Evolutionary conservation across 2,888 invertebrate genomes (phyloP), one percentile per base, ranked within the genome.

Genomic region (Coelinius sp.): DNA sequence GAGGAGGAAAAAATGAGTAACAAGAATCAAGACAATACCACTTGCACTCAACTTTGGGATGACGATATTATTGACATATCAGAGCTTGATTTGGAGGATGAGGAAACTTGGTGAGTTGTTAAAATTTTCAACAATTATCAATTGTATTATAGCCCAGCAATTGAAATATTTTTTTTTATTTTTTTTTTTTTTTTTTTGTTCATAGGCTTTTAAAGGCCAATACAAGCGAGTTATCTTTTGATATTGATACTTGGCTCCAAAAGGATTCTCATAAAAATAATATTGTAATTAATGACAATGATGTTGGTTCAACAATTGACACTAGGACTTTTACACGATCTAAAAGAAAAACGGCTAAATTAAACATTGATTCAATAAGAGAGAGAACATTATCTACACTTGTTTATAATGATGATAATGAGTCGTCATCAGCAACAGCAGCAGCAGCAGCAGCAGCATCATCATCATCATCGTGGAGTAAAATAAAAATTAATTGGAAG

Each of bases 281-380:
- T 22, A 7, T 38, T 25, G 27, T 31, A 10, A 14, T 6, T 22
- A 49, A 20, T 5, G 35, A 52, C 31, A 65, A 65, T 46, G 24
- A 14, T 20, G 22, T 27, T 46, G 49, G 46, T 24, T 62, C 27
- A 17, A 6, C 77, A 74, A 91, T 93, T 80, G 93, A 93, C 83
- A 92, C 93, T 0, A 89, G 93, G 80, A 93, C 93, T 8, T 93
- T 91, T 85, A 93, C 93, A 66, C 90, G 91, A 78, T 92, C 93
- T 22, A 93, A 93, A 83, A 92, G 91, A 81, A 89, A 91, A 70
- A 85, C 88, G 10, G 89, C 86, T 35, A 89, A 92, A 71, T 91
- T 92, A 38, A 92, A 91, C 81, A 91, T 93, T 75, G 92, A 92
- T 68, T 82, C 81, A 31, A 79, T 85, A 63, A 76, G 79, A 14